Evolutionary conservation across 2,888 invertebrate species (phyloP), one percentile per base, ranked within the genome.

Genomic region (Acleris cristana): DNA sequence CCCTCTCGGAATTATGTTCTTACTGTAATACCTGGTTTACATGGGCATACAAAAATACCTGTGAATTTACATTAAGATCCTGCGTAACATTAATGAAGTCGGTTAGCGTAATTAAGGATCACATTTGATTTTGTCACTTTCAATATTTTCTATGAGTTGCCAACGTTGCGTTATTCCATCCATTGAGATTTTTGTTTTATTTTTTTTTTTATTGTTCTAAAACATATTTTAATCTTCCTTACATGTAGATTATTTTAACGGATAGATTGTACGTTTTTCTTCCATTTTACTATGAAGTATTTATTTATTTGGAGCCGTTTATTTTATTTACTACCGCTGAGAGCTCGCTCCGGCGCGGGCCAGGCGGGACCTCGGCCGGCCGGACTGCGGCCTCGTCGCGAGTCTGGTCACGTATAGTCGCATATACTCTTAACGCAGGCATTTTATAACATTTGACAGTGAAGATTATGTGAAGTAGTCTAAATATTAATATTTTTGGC

Each of bases 401-500:
- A 40, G 40, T 40, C 40, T 12, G 14, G 40, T 1, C 40, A 14
- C 14, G 4, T 14, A 3, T 40, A 40, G 40, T 40, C 40, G 4
- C 40, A 40, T 54, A 40, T 53, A 59, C 14, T 19, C 49, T 56
- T 23, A 40, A 48, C 79, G 82, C 84, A 80, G 81, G 81, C 80
- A 82, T 84, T 80, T 83, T 84, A 80, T 86, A 78, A 79, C 82
- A 84, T 79, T 81, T 79, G 59, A 68, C 80, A 81, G 79, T 86
- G 79, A 83, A 77, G 80, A 84, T 83, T 86, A 89, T 87, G 87
- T 87, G 88, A 83, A 81, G 79, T 87, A 90, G 88, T 88, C 21
- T 86, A 86, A 85, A 85, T 86, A 90, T 88, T 88, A 82, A 89
- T 90, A 90, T 90, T 90, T 91, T 89, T 87, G 89, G 89, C 89